A percentile compares a stretch with the other conserved stretches of the same genome.
Conservation (phyloP, 2,113 vertebrate genomes). For the Apodemus speciosus region DNA sequence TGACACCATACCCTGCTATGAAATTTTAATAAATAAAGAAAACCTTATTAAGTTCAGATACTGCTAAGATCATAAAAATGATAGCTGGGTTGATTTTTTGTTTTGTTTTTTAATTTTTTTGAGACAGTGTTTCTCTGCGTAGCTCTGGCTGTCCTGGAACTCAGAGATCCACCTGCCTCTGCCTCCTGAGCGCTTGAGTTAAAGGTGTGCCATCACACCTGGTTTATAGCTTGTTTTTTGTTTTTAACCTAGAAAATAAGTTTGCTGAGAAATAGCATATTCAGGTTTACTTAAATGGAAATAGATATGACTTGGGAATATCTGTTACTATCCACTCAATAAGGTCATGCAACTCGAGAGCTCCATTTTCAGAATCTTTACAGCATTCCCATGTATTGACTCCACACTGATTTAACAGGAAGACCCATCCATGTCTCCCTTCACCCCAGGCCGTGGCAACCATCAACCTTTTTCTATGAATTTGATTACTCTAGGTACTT, state of each 20-base stretch:
- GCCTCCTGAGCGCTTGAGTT: not conserved
- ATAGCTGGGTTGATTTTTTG: not conserved
- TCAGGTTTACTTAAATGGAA: conserved; percentile 27
- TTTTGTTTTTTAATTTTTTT: not conserved
- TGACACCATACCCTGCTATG: not conserved
- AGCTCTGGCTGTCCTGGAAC: not conserved
- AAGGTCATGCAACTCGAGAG: conserved; percentile 30
- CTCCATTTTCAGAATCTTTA: conserved; percentile 18
- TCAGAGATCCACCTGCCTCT: not conserved
- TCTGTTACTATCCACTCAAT: not conserved
- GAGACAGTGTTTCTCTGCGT: not conserved
- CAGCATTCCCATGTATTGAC: not conserved
- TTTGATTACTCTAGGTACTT: not conserved
- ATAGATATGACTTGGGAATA: not conserved
- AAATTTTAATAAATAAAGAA: not conserved
- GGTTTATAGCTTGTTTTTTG: not conserved
- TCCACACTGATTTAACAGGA: not conserved
- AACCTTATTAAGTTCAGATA: conserved; percentile 40
- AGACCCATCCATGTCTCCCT: not conserved
- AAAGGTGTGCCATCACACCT: not conserved
- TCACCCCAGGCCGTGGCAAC: not conserved
- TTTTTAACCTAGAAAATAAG: conserved; percentile 21
- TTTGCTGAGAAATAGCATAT: conserved; percentile 26
- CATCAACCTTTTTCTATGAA: not conserved
- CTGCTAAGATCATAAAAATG: conserved; percentile 3